phyloP scores from a whole-genome alignment of 2,797 vertebrate genomes.

The Rhinophrynus dorsalis region DNA sequence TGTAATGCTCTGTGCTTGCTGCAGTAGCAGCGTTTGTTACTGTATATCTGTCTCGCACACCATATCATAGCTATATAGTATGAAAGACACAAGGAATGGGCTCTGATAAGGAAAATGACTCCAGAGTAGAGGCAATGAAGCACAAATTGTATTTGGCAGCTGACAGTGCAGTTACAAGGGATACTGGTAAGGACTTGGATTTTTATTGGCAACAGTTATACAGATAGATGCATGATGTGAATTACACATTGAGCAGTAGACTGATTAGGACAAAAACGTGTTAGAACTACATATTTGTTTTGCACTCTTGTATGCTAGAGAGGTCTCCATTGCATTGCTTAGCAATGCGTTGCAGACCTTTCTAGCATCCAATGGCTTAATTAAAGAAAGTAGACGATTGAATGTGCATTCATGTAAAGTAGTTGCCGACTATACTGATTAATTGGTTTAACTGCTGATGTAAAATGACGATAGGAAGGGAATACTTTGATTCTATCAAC shows the following conservation, averaged over 20 bases:
- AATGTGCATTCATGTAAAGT: conserved; percentile 52
- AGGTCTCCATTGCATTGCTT: no score
- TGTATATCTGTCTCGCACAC: conserved; percentile 59
- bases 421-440: conserved; percentile 49
- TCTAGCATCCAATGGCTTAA: no score
- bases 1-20: conserved; percentile 54
- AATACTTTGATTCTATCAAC: neutral
- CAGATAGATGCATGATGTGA: conserved; percentile 53
- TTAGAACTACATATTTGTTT: conserved; percentile 56
- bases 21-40: conserved; percentile 63
- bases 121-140: conserved; percentile 59
- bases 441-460: conserved; percentile 50
- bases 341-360: no score
- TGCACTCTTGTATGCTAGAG: no score
- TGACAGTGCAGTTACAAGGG: conserved; percentile 63
- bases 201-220: conserved; percentile 62
- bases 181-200: conserved; percentile 60
- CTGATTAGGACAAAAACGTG: conserved; percentile 53
- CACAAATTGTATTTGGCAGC: conserved; percentile 66
- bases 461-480: neutral
- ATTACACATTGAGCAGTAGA: conserved; percentile 55
- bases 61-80: conserved; percentile 53
- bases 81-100: conserved; percentile 53
- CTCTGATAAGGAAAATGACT: conserved; percentile 57
- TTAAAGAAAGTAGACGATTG: conserved; percentile 61